These are phyloP conservation scores for Chesias legatella DNA, from an alignment of 2,888 invertebrate genomes.

Conservation along the genomic window DNA sequence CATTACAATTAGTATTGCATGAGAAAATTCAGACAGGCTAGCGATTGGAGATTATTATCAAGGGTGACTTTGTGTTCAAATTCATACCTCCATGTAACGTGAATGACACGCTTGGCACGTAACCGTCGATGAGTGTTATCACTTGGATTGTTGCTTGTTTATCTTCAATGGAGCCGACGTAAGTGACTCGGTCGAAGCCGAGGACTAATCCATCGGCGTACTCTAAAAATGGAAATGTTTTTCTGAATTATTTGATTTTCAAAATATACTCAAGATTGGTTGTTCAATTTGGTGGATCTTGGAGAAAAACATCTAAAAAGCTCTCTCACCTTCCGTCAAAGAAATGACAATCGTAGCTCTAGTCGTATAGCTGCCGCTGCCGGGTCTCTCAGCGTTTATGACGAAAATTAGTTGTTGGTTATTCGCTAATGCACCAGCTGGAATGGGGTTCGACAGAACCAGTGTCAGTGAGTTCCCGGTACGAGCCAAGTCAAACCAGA, in stretches of 20 bases:
- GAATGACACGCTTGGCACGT: constrained; percentile 31
- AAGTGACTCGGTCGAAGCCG: constrained; percentile 34
- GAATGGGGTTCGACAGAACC: constrained; percentile 25
- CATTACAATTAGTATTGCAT: no score
- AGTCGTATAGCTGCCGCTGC: constrained; percentile 27
- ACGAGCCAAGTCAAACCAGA: constrained; percentile 23
- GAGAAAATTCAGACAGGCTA: no score
- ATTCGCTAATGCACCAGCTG: constrained; percentile 30
- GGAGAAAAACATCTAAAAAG: no score
- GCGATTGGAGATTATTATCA: no score
- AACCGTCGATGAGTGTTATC: constrained; percentile 37
- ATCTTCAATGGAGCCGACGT: constrained; percentile 33
- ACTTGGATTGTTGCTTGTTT: constrained; percentile 21
- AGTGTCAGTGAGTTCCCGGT: constrained; percentile 23
- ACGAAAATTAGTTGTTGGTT: constrained; percentile 33
- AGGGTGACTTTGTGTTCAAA: background rate
- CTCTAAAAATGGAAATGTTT: constrained; percentile 16
- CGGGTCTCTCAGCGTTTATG: constrained; percentile 22
- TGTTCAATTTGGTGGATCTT: no score
- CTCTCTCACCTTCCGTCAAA: constrained; percentile 19
- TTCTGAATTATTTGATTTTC: no score
- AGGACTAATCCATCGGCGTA: constrained; percentile 21
- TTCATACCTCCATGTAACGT: constrained; percentile 33
- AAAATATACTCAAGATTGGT: no score
- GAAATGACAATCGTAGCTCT: constrained; percentile 32